phyloP scores from a whole-genome alignment of 2,797 vertebrate genomes.

The Chanos chanos region DNA sequence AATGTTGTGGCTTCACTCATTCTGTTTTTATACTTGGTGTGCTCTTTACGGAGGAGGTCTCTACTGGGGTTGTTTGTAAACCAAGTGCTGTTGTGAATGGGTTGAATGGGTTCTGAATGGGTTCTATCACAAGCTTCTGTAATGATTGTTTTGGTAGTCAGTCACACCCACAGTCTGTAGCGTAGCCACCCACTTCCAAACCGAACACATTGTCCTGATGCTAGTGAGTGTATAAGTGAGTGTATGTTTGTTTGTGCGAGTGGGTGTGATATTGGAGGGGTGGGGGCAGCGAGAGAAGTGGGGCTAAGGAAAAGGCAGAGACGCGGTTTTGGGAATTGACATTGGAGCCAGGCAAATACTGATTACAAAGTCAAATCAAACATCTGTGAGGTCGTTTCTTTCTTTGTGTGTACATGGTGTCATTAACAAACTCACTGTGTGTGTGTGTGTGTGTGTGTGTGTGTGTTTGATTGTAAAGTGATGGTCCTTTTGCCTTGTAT shows the following conservation, averaged over 20 bases:
- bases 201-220: neutral
- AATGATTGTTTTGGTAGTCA: constrained; percentile 15
- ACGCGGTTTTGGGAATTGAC: neutral
- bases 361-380: neutral
- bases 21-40: neutral
- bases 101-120: neutral
- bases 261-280: neutral
- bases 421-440: constrained; percentile 6
- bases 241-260: constrained; percentile 13
- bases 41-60: neutral
- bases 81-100: neutral
- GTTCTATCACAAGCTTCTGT: constrained; percentile 16
- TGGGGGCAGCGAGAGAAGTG: neutral
- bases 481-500: constrained; percentile 69
- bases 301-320: neutral
- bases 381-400: constrained; percentile 3
- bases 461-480: constrained; percentile 42
- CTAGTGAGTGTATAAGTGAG: constrained; percentile 6
- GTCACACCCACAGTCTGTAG: constrained; percentile 33
- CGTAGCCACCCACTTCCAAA: constrained; percentile 24
- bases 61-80: neutral
- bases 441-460: neutral
- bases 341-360: neutral
- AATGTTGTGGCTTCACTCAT: too few species aligned
- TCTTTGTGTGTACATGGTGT: neutral